Percentiles rank a stretch among this genome's conserved stretches.
Evolutionary conservation across 2,113 vertebrate species (phyloP).

Genomic region (Galbula dea): DNA sequence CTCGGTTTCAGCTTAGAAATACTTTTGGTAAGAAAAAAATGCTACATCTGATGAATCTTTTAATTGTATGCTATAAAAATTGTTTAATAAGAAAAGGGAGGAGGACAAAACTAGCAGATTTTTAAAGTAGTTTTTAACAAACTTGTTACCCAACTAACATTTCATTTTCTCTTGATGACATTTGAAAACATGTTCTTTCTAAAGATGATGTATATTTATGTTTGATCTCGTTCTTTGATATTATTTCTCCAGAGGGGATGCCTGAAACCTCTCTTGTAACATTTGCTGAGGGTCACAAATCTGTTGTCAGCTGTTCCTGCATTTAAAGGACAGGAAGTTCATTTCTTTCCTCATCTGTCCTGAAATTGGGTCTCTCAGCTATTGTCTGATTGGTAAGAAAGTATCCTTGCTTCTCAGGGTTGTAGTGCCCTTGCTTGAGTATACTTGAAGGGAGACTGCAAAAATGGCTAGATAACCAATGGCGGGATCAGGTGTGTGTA

Average conservation of each 20-base stretch:
- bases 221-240: not conserved
- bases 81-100: not conserved
- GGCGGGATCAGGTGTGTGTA: not conserved
- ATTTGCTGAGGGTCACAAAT: conserved; percentile 12
- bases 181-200: not conserved
- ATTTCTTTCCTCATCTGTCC: not conserved
- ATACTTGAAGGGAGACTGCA: not conserved
- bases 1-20: not conserved
- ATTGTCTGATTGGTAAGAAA: not conserved
- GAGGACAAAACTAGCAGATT: not conserved
- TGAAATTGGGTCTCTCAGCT: not conserved
- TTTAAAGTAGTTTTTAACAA: not conserved
- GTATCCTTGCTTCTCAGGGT: not conserved
- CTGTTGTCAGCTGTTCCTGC: not conserved
- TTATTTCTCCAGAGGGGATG: not conserved
- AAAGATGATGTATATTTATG: not conserved
- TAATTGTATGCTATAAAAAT: not conserved
- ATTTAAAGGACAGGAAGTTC: not conserved
- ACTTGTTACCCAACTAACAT: not conserved
- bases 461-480: not conserved
- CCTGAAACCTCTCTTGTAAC: not conserved
- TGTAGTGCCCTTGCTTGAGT: not conserved
- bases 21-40: not conserved
- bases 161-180: not conserved
- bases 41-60: not conserved